Conservation (phyloP, 1,140 invertebrate species). For the Maconellicoccus hirsutus region DNA sequence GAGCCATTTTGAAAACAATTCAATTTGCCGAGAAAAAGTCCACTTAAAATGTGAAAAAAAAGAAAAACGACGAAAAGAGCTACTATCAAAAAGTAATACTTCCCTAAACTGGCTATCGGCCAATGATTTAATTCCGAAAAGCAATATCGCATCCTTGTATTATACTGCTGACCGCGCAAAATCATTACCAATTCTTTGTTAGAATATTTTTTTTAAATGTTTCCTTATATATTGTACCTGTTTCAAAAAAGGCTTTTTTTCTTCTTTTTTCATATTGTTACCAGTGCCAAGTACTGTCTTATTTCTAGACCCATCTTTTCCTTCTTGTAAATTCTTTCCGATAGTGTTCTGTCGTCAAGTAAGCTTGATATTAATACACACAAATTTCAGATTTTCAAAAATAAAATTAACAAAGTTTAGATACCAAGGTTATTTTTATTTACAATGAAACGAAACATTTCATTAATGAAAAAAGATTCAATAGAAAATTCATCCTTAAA, state of each 20-base stretch:
- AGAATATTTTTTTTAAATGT: neutral
- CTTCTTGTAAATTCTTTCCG: neutral
- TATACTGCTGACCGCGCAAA: neutral
- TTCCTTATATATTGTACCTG: neutral
- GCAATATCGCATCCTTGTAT: neutral
- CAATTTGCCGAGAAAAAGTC: too few species aligned
- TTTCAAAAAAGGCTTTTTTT: neutral
- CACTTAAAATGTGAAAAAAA: too few species aligned
- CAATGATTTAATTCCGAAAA: constrained; percentile 5
- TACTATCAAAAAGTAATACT: neutral
- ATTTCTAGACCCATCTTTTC: neutral
- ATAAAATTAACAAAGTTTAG: too few species aligned
- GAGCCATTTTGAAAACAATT: too few species aligned
- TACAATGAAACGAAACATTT: too few species aligned
- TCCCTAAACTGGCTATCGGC: neutral
- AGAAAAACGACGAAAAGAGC: neutral
- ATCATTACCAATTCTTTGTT: neutral
- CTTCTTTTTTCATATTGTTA: neutral
- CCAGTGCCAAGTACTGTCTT: neutral
- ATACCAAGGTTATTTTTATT: too few species aligned
- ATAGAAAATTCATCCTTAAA: too few species aligned
- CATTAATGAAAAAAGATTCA: too few species aligned
- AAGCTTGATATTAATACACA: too few species aligned
- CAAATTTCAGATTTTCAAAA: too few species aligned
- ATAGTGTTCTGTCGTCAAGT: too few species aligned